Conservation (phyloP, 2,888 invertebrate genomes). For the Acronicta aceris region DNA sequence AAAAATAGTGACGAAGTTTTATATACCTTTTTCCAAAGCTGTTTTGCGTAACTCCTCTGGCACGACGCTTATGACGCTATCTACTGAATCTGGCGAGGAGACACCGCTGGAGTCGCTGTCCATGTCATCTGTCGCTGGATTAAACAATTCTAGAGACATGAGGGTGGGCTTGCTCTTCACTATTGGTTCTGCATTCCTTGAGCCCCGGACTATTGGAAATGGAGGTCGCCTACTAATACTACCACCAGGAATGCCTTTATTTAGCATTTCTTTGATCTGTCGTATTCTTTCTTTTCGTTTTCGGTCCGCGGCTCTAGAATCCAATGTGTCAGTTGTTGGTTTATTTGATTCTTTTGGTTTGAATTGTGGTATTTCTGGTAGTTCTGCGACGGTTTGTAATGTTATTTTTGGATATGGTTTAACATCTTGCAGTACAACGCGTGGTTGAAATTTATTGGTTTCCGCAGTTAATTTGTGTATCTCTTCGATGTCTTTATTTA, state of each 20-base stretch:
- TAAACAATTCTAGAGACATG: slow-evolving; percentile 94
- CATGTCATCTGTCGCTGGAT: slow-evolving; percentile 96
- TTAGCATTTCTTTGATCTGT: slow-evolving; percentile 92
- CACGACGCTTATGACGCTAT: slow-evolving; percentile 95
- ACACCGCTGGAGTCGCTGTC: slow-evolving; percentile 97
- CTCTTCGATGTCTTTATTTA: slow-evolving; percentile 86
- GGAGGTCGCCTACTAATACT: slow-evolving; percentile 83
- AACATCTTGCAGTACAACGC: slow-evolving; percentile 83
- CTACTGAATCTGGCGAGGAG: slow-evolving; percentile 96
- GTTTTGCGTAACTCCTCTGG: slow-evolving; percentile 89
- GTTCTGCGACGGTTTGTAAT: slow-evolving; percentile 89
- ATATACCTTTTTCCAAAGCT: slow-evolving; percentile 82
- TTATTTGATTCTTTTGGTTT: slow-evolving; percentile 77
- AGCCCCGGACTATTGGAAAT: slow-evolving; percentile 92
- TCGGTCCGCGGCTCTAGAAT: slow-evolving; percentile 84
- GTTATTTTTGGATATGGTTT: slow-evolving; percentile 89
- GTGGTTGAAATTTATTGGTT: slow-evolving; percentile 78
- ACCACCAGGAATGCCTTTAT: slow-evolving; percentile 91
- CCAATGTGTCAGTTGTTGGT: slow-evolving; percentile 76
- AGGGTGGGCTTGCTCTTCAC: slow-evolving; percentile 93
- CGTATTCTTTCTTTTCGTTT: slow-evolving; percentile 91
- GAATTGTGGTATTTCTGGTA: slow-evolving; percentile 90
- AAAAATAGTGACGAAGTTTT: not conserved
- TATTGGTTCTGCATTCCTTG: slow-evolving; percentile 89
- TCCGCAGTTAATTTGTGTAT: slow-evolving; percentile 86